Conservation (phyloP, 1,140 invertebrate genomes). For the Apis laboriosa region DNA sequence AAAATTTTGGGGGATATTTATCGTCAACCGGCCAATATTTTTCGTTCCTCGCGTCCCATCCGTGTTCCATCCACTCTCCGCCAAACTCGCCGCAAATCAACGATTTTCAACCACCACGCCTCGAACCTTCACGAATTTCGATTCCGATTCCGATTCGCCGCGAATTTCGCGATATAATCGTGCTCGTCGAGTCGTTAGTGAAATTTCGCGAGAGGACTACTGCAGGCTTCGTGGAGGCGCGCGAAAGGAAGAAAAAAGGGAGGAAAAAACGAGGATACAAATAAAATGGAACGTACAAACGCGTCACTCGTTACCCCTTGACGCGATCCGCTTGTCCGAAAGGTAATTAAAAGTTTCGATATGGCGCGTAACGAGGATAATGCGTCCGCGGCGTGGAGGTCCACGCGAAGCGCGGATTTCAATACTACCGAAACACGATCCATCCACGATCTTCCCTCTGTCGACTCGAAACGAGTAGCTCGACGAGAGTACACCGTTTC, state of each 20-base stretch:
- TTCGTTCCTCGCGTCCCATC: not conserved
- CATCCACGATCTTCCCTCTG: not conserved
- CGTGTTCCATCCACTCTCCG: constrained; percentile 13
- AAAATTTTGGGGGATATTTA: constrained; percentile 39
- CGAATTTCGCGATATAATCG: constrained; percentile 24
- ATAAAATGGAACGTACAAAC: not conserved
- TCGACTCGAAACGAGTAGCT: not conserved
- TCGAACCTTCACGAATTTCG: not conserved
- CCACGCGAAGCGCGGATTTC: not conserved
- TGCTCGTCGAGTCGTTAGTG: not conserved
- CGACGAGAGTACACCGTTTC: not conserved
- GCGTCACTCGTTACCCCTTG: constrained; percentile 9
- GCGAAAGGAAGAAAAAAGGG: not conserved
- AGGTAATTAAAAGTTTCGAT: constrained; percentile 27
- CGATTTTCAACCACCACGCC: constrained; percentile 30
- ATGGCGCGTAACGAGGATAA: constrained; percentile 18
- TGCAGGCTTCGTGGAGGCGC: too few relatives aligned
- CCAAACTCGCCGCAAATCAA: constrained; percentile 46
- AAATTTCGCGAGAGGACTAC: not conserved
- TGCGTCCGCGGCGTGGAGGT: not conserved
- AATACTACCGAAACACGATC: constrained; percentile 3
- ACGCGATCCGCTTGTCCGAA: not conserved
- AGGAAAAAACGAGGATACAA: not conserved
- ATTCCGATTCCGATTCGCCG: not conserved
- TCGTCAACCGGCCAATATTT: constrained; percentile 2